These are phyloP conservation scores for Ophion obscuratus DNA, from an alignment of 2,888 invertebrate species.

Conservation along the genomic window DNA sequence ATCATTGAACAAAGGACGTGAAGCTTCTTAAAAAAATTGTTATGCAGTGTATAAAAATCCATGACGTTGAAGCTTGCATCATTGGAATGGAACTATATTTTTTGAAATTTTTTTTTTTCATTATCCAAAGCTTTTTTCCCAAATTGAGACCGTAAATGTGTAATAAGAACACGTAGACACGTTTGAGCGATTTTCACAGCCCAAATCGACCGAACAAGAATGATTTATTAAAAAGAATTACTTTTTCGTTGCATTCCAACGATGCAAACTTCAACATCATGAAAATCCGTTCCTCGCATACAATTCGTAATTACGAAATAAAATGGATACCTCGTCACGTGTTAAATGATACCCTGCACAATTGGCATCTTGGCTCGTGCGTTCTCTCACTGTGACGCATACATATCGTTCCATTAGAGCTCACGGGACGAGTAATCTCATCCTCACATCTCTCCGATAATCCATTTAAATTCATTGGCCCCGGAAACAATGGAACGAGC, in stretches of 20 bases:
- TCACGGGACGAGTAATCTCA: conserved; percentile 19
- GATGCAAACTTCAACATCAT: no score
- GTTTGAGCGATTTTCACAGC: no score
- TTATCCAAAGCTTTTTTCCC: no score
- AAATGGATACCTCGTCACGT: background rate
- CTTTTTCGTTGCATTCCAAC: no score
- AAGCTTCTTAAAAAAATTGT: no score
- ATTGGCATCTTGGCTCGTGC: conserved; percentile 25
- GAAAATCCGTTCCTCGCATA: background rate
- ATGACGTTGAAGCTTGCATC: no score
- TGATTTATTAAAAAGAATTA: background rate
- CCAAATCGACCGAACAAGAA: background rate
- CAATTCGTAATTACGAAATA: background rate
- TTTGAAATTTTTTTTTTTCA: no score
- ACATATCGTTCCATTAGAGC: conserved; percentile 40
- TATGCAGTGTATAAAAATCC: background rate
- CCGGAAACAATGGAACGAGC: conserved; percentile 33
- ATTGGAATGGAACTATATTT: no score
- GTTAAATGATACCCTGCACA: conserved; percentile 5
- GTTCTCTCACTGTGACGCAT: conserved; percentile 34
- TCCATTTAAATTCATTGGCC: conserved; percentile 47
- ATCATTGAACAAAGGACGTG: no score
- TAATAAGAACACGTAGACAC: no score
- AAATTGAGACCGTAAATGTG: no score
- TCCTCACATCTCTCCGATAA: conserved; percentile 17